Evolutionary conservation across 2,113 vertebrate species (phyloP), one percentile per base, ranked within the genome.

Genomic region (Pleuronectes platessa): DNA sequence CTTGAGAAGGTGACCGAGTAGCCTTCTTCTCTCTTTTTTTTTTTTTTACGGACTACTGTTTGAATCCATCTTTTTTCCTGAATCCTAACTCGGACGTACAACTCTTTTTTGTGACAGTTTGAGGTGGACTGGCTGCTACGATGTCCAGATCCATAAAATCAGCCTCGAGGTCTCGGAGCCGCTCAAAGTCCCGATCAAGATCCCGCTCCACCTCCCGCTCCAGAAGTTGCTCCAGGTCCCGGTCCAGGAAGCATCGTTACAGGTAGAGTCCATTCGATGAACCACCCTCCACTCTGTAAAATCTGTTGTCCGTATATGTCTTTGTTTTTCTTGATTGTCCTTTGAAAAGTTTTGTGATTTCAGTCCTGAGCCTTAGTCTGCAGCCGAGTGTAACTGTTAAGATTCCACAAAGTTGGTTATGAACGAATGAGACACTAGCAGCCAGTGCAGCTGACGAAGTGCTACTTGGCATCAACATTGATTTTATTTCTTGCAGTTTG

Each of bases 121-220:
- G 82, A 92, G 83, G 87, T 87, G 83, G 62, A 54, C 68, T 51
- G 84, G 74, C 76, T 55, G 81, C 86, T 89, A 83, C 90, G 91
- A 99, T 99, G 98, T 97, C 98, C 67, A 98, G 98, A 92, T 96
- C 95, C 6, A 95, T 95, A 51, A 98, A 96, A 90, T 98, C 97
- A 2, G 95, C 95, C 74, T 98, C 97, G 2, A 96, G 96, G 78
- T 98, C 97, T 63, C 95, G 96, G 2, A 98, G 97, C 68, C 94
- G 93, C 2, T 97, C 97, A 0, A 95, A 95, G 2, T 96, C 96
- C 1, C 90, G 96, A 4, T 97, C 97, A 0, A 96, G 96, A 10
- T 97, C 97, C 42, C 95, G 95, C 0, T 98, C 97, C n/a, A 95
- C 95, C 80, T 97, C 97, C 1, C 96, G 94, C 4, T 98, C 97